A percentile compares a stretch with the other conserved stretches of the same genome.
phyloP scores from a whole-genome alignment of 2,113 vertebrate species.

The Archilochus colubris region DNA sequence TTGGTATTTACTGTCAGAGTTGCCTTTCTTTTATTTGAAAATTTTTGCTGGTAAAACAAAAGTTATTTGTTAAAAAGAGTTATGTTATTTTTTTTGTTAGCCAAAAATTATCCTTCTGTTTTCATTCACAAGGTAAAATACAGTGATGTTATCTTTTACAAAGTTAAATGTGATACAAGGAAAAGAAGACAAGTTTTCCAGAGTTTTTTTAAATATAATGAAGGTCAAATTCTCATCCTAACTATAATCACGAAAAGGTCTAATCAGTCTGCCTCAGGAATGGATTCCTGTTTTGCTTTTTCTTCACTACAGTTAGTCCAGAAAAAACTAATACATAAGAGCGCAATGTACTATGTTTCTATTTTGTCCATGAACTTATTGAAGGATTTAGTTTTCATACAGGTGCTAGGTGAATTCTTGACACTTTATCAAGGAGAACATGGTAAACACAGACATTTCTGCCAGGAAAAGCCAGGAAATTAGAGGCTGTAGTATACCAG shows the following conservation, averaged over 20 bases:
- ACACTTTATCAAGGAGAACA: not conserved
- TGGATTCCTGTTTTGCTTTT: not conserved
- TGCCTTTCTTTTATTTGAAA: not conserved
- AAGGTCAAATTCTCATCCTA: not conserved
- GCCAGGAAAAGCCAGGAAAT: not conserved
- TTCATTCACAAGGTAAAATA: not conserved
- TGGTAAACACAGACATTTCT: not conserved
- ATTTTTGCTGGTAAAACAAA: not conserved
- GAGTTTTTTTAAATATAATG: not conserved
- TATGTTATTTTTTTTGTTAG: not conserved
- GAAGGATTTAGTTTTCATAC: not conserved
- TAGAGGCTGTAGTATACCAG: not conserved
- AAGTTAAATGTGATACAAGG: not conserved
- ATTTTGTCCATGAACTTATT: not conserved
- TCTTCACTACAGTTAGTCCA: not conserved
- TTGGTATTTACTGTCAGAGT: not conserved
- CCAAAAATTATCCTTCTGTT: not conserved
- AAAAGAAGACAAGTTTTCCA: not conserved
- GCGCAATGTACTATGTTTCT: not conserved
- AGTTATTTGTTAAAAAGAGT: not conserved
- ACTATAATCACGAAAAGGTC: not conserved
- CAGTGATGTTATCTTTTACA: not conserved
- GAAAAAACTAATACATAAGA: not conserved
- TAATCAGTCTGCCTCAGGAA: not conserved
- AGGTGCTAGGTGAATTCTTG: rapidly evolving